A percentile compares a stretch with the other conserved stretches of the same genome.
phyloP scores from a whole-genome alignment of 1,140 invertebrate species.

The Drosophila hydei region DNA sequence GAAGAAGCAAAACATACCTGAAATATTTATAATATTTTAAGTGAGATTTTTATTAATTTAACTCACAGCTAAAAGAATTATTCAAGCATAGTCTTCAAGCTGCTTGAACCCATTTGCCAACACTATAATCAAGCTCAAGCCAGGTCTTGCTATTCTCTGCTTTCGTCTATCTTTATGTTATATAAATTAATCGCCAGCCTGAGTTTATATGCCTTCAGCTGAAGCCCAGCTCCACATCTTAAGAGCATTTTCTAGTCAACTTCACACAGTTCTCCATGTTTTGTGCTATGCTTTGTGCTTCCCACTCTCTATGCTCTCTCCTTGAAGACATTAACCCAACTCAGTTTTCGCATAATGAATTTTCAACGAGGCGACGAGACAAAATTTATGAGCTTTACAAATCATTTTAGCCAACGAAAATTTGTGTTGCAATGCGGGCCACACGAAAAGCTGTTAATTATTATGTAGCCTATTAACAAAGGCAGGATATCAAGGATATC shows the following conservation, averaged over 20 bases:
- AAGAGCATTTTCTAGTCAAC: neutral
- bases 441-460: slow-evolving; percentile 65
- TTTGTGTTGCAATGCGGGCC: slow-evolving; percentile 50
- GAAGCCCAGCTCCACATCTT: neutral
- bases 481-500: slow-evolving; percentile 38
- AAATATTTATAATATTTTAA: too few species aligned
- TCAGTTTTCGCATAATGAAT: slow-evolving; percentile 78
- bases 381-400: slow-evolving; percentile 72
- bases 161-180: too few species aligned
- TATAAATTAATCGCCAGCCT: too few species aligned
- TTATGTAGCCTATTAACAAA: slow-evolving; percentile 70
- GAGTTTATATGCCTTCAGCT: too few species aligned
- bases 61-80: too few species aligned
- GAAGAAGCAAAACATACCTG: too few species aligned
- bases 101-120: too few species aligned
- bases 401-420: slow-evolving; percentile 71
- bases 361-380: slow-evolving; percentile 52
- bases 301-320: slow-evolving; percentile 8
- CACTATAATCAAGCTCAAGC: too few species aligned
- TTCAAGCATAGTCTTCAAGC: too few species aligned
- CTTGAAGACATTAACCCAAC: slow-evolving; percentile 68
- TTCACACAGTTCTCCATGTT: neutral
- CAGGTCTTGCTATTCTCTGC: too few species aligned
- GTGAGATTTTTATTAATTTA: too few species aligned
- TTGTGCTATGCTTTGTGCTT: slow-evolving; percentile 43